These are phyloP conservation scores for Gadopsis marmoratus DNA, from an alignment of 2,797 vertebrate genomes.

Conservation along the genomic window DNA sequence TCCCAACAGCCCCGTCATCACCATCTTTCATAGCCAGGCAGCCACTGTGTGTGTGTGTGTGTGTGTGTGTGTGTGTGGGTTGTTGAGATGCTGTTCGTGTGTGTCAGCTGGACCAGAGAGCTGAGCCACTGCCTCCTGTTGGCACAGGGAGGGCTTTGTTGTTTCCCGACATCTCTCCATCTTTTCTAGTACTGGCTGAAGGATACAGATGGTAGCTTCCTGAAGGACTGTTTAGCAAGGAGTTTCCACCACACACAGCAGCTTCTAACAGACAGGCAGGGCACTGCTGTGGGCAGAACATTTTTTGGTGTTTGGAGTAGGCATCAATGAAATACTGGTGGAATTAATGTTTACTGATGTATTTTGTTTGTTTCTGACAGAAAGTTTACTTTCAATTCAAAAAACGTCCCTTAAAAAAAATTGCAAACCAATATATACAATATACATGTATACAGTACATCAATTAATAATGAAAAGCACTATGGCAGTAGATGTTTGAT, in stretches of 20 bases:
- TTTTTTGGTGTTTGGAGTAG: too few species aligned
- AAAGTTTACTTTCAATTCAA: not conserved
- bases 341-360: not conserved
- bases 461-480: not conserved
- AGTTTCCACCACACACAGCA: constrained; percentile 14
- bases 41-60: constrained; percentile 22
- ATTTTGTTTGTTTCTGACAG: not conserved
- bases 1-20: constrained; percentile 70
- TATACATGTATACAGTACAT: not conserved
- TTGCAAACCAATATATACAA: too few species aligned
- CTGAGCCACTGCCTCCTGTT: constrained; percentile 46
- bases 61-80: constrained; percentile 38
- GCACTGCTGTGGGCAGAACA: not conserved
- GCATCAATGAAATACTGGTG: not conserved
- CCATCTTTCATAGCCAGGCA: constrained; percentile 50
- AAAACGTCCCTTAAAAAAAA: too few species aligned
- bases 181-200: constrained; percentile 28
- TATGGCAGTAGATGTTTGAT: not conserved
- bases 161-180: constrained; percentile 47
- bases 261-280: not conserved
- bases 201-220: constrained; percentile 33
- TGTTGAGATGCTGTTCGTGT: constrained; percentile 56
- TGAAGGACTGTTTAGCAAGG: constrained; percentile 19
- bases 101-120: constrained; percentile 63
- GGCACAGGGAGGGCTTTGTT: constrained; percentile 36